Evolutionary conservation across 2,888 invertebrate genomes (phyloP).

Genomic region (Drosophila meridiana): DNA sequence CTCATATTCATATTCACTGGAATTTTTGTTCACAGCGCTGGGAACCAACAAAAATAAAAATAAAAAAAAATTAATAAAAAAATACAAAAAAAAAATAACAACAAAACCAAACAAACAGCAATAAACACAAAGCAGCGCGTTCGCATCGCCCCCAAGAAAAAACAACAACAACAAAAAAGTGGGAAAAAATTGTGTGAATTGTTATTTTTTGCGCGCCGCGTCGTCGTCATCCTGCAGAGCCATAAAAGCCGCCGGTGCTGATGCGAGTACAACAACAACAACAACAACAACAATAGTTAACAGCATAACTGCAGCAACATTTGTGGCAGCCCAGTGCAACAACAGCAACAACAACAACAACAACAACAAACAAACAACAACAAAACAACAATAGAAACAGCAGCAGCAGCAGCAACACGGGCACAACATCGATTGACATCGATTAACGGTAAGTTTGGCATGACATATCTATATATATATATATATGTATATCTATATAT

Average conservation of each 20-base stretch:
- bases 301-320: conserved; percentile 41
- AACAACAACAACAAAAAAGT: conserved; percentile 4
- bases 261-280: conserved; percentile 50
- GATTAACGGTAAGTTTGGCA: conserved; percentile 70
- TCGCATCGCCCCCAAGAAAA: conserved; percentile 20
- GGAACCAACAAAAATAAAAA: conserved; percentile 41
- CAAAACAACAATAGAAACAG: conserved; percentile 36
- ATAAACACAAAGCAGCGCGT: conserved; percentile 17
- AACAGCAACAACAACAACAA: conserved; percentile 44
- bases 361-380: conserved; percentile 12
- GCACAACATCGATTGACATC: conserved; percentile 78
- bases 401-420: conserved; percentile 55
- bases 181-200: conserved; percentile 10
- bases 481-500: neutral
- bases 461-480: neutral
- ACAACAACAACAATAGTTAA: conserved; percentile 48
- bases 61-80: conserved; percentile 7
- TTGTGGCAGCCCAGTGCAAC: conserved; percentile 36
- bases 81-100: conserved; percentile 1
- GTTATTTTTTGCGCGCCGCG: conserved; percentile 53
- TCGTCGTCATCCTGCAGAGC: conserved; percentile 51
- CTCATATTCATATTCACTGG: conserved; percentile 23
- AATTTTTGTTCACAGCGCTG: conserved; percentile 46
- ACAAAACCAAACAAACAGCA: conserved; percentile 7
- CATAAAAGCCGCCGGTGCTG: conserved; percentile 40